Conservation (phyloP, 2,113 vertebrate genomes). For the Trinectes maculatus region DNA sequence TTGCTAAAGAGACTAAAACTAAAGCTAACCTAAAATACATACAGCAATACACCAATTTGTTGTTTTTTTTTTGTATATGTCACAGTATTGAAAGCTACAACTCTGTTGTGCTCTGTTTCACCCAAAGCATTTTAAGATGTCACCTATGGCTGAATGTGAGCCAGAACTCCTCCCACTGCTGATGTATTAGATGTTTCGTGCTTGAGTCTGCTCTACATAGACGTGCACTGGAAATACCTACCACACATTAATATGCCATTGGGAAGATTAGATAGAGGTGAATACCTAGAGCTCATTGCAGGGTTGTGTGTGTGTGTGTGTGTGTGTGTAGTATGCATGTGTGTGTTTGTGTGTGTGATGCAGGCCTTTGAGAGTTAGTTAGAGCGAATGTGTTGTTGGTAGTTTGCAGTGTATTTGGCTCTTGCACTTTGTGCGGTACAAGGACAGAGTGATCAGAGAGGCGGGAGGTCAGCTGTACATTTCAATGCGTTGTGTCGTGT, state of each 20-base stretch:
- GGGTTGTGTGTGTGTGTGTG: slow-evolving; percentile 16
- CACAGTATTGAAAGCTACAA: slow-evolving; percentile 56
- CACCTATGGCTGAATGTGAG: slow-evolving; percentile 49
- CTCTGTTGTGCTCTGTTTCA: slow-evolving; percentile 2
- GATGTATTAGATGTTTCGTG: slow-evolving; percentile 42
- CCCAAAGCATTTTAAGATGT: slow-evolving; percentile 47
- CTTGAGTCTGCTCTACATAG: slow-evolving; percentile 54
- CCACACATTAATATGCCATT: slow-evolving; percentile 47
- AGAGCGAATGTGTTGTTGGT: slow-evolving; percentile 25
- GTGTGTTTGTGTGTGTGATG: neutral
- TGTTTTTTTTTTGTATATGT: slow-evolving; percentile 13
- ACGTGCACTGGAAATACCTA: slow-evolving; percentile 60
- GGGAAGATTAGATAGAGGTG: slow-evolving; percentile 51
- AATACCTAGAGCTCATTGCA: slow-evolving; percentile 41
- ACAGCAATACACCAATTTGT: slow-evolving; percentile 18
- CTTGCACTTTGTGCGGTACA: slow-evolving; percentile 15
- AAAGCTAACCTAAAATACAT: slow-evolving; percentile 41
- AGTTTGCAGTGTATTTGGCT: slow-evolving; percentile 23
- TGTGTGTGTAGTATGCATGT: slow-evolving; percentile 21
- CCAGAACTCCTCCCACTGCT: slow-evolving; percentile 33
- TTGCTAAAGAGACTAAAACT: slow-evolving; percentile 32
- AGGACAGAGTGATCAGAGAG: slow-evolving; percentile 9
- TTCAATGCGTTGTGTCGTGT: slow-evolving; percentile 5
- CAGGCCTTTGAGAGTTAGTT: slow-evolving; percentile 36
- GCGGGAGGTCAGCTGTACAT: slow-evolving; percentile 1